Evolutionary conservation across 2,888 invertebrate species (phyloP).

Genomic region (Platypus cylindrus): DNA sequence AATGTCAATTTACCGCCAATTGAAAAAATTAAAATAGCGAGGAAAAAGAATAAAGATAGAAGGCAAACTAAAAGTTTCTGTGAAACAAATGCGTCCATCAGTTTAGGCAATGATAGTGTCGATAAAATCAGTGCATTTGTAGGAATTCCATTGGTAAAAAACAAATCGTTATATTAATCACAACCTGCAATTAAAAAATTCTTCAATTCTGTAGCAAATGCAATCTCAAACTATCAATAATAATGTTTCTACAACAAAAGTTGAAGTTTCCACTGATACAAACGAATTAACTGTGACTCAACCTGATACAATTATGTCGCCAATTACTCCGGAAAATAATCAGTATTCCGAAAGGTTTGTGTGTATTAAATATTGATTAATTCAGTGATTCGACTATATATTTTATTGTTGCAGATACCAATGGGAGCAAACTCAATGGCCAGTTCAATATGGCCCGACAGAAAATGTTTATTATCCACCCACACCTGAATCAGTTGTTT

Average conservation of each 20-base stretch:
- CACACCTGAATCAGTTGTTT: constrained; percentile 16
- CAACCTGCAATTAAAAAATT: no score
- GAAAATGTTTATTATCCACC: constrained; percentile 8
- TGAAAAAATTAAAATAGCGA: constrained; percentile 21
- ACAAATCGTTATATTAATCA: no score
- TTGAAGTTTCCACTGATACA: constrained; percentile 11
- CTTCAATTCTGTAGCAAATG: no score
- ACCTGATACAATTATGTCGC: constrained; percentile 9
- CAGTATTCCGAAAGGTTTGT: constrained; percentile 9
- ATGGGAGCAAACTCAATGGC: constrained; percentile 12
- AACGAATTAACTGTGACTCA: constrained; percentile 6
- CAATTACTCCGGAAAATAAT: constrained; percentile 9
- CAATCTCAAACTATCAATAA: constrained; percentile 10
- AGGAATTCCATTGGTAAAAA: constrained; percentile 25
- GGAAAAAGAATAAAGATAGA: constrained; percentile 23
- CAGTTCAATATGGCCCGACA: constrained; percentile 5
- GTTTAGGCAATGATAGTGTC: constrained; percentile 7
- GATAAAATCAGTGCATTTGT: constrained; percentile 23
- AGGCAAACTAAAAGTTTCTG: constrained; percentile 19
- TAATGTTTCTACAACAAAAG: constrained; percentile 4
- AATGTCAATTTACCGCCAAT: constrained; percentile 12
- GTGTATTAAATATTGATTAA: background rate
- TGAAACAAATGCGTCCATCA: constrained; percentile 16
- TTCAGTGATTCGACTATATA: background rate
- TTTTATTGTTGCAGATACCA: constrained; percentile 9